Base-by-base conservation (phyloP, 2,797 vertebrate genomes). In the Microctenopoma stevenorrisi region DNA sequence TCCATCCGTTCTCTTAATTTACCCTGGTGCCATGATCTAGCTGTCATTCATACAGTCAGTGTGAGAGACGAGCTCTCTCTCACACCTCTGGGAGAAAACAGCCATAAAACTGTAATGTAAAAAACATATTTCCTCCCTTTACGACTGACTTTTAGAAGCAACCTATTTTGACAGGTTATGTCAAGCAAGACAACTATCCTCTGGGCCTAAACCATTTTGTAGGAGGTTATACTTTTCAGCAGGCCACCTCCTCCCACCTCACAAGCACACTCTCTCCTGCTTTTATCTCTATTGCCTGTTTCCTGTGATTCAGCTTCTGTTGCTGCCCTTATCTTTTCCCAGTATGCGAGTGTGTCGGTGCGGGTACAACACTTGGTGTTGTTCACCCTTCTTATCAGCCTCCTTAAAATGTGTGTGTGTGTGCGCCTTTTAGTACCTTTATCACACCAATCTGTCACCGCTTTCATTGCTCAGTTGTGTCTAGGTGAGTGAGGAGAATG, bases 391-490 rank as follows among this genome's bases (percentile, higher is more conserved):
- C 80, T 92, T 91, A 92, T 91, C 92, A 68, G 81, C 81, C 87
- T 33, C 64, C 77, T 86, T 83, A 73, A 77, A 80, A 2, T 22
- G 22, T 22, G 22, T 22, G 22, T 22, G 85, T 46, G 43, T 86
- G 79, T 87, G 88, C 89, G 75, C 81, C 87, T 83, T 86, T 71
- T 81, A 3, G 49, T 59, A 0, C 0, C 0, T 83, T 92, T 91
- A 93, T 94, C 92, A 86, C 74, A 85, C 64, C 86, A 78, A 86
- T 88, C 91, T 91, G 93, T 93, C 86, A 89, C 44, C 12, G 81
- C 82, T 84, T 86, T 79, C 76, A 83, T 84, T 82, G 74, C 16
- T 84, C 79, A 78, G 86, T 73, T 82, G 79, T 86, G 84, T 79
- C 77, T 84, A 72, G 47, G 57, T n/a, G 76, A 74, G 71, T 66